Evolutionary conservation across 2,797 vertebrate species (phyloP).

Genomic region (Myripristis jacobus): DNA sequence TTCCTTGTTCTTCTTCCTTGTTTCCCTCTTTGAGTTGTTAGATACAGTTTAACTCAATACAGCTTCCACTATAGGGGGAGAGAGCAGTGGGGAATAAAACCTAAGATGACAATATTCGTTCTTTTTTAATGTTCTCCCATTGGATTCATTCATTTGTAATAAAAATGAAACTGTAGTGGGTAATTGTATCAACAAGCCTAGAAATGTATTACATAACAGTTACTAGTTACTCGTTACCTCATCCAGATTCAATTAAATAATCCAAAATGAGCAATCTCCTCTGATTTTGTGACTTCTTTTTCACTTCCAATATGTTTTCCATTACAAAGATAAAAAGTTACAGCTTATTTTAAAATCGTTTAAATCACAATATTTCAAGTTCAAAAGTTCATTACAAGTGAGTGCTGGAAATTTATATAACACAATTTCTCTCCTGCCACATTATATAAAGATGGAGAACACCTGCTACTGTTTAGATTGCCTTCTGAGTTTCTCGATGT

Average conservation of each 20-base stretch:
- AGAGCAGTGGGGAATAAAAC: conserved; percentile 14
- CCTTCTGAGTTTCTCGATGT: conserved; percentile 32
- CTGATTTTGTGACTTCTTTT: conserved; percentile 12
- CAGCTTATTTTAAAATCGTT: no score
- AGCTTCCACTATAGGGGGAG: not conserved
- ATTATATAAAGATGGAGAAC: conserved; percentile 16
- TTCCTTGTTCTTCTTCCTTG: not conserved
- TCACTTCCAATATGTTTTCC: not conserved
- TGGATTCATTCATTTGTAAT: conserved; percentile 53
- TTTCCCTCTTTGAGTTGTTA: not conserved
- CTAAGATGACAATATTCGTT: conserved; percentile 32
- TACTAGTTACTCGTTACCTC: conserved; percentile 18
- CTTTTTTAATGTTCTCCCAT: conserved; percentile 38
- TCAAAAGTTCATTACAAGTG: no score
- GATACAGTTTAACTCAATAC: not conserved
- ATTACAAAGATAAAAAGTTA: no score
- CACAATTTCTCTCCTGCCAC: no score
- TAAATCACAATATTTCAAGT: no score
- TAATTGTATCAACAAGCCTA: conserved; percentile 41
- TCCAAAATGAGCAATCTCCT: not conserved
- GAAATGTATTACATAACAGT: not conserved
- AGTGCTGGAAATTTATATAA: no score
- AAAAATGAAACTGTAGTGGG: conserved; percentile 14
- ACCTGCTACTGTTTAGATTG: conserved; percentile 22
- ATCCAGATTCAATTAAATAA: conserved; percentile 22